Conservation (phyloP, 2,113 vertebrate species). For the Hoplias malabaricus region DNA sequence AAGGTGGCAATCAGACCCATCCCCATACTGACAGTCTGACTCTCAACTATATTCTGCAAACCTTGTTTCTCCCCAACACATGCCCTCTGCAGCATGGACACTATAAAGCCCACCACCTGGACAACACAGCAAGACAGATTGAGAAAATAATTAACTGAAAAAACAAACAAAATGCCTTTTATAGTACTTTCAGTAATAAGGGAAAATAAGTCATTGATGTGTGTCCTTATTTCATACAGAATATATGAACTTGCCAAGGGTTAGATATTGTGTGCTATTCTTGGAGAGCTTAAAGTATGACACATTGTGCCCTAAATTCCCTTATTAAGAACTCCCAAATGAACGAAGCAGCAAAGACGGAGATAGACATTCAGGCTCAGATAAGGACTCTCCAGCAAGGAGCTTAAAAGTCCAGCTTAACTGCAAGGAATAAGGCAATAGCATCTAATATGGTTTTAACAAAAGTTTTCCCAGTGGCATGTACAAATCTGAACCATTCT, state of each 20-base stretch:
- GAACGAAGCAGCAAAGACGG: constrained; percentile 11
- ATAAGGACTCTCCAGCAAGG: background rate
- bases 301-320: constrained; percentile 18
- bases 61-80: constrained; percentile 67
- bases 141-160: background rate
- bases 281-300: constrained; percentile 3
- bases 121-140: background rate
- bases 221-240: background rate
- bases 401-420: background rate
- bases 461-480: background rate
- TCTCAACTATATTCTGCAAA: constrained; percentile 68
- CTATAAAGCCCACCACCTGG: constrained; percentile 87
- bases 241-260: background rate
- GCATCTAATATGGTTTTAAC: background rate
- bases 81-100: constrained; percentile 79
- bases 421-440: background rate
- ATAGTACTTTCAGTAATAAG: background rate
- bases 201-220: background rate
- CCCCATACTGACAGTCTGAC: constrained; percentile 87
- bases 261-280: constrained; percentile 20
- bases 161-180: background rate
- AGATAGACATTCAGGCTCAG: background rate
- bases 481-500: background rate
- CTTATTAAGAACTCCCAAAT: background rate
- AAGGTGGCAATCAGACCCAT: constrained; percentile 88